Evolutionary conservation across 2,113 vertebrate species (phyloP).

Genomic region (Chaetodon trifascialis): DNA sequence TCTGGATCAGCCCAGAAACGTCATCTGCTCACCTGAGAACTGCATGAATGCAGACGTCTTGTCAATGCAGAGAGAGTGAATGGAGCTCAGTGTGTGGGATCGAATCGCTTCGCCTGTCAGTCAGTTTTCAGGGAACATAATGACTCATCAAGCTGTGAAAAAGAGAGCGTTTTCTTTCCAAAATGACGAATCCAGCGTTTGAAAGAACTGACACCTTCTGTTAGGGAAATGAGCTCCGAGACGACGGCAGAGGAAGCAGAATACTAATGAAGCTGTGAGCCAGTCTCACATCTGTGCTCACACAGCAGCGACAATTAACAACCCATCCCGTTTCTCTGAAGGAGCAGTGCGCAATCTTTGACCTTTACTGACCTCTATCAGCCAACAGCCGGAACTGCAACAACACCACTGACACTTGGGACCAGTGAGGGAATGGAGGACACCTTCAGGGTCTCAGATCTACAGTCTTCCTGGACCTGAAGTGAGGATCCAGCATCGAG

Average conservation of each 20-base stretch:
- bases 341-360: neutral
- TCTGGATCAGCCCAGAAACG: neutral
- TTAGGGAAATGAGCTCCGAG: slow-evolving; percentile 11
- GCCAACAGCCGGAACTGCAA: neutral
- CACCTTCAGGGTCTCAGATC: no score
- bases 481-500: no score
- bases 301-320: neutral
- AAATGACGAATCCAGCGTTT: slow-evolving; percentile 12
- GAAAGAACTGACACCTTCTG: slow-evolving; percentile 23
- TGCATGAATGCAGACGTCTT: neutral
- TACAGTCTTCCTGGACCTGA: no score
- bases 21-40: neutral
- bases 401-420: neutral
- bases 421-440: no score
- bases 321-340: neutral
- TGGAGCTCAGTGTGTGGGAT: slow-evolving; percentile 20
- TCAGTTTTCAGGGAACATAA: slow-evolving; percentile 25
- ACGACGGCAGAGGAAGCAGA: neutral
- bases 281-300: slow-evolving; percentile 15
- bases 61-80: neutral
- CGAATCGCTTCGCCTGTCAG: slow-evolving; percentile 25
- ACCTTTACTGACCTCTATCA: neutral
- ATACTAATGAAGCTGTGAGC: slow-evolving; percentile 32
- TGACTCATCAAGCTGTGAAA: slow-evolving; percentile 29
- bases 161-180: slow-evolving; percentile 20